phyloP scores from a whole-genome alignment of 2,888 invertebrate genomes.

The Eupithecia centaureata region DNA sequence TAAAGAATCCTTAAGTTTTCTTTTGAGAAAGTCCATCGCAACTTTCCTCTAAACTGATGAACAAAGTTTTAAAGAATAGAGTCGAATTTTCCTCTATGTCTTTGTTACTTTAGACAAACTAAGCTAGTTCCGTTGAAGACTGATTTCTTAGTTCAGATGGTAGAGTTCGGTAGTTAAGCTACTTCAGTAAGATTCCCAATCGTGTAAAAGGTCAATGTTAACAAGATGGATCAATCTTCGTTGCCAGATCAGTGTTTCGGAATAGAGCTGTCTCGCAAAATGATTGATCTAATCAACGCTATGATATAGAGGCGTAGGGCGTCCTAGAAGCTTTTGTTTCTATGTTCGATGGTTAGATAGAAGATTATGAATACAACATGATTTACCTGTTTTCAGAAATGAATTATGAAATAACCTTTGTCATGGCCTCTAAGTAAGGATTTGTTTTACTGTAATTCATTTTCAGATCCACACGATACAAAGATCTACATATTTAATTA shows the following conservation, averaged over 20 bases:
- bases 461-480: too few relatives aligned
- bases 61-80: neutral
- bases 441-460: too few relatives aligned
- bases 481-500: too few relatives aligned
- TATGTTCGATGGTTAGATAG: neutral
- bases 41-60: neutral
- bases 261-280: slow-evolving; percentile 6
- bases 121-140: neutral
- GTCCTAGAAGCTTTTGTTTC: neutral
- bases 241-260: slow-evolving; percentile 7
- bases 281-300: slow-evolving; percentile 10
- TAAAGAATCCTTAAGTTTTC: neutral
- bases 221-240: slow-evolving; percentile 8
- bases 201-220: slow-evolving; percentile 2
- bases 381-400: too few relatives aligned
- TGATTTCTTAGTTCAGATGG: neutral
- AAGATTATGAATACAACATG: too few relatives aligned
- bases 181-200: neutral
- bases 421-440: too few relatives aligned
- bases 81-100: neutral
- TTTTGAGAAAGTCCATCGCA: neutral
- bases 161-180: neutral
- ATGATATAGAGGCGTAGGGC: neutral
- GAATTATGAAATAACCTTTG: too few relatives aligned
- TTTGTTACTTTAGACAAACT: neutral